A percentile compares a stretch with the other conserved stretches of the same genome.
Evolutionary conservation across 2,888 invertebrate genomes (phyloP).

Genomic region (Lycocerus yunnanus): DNA sequence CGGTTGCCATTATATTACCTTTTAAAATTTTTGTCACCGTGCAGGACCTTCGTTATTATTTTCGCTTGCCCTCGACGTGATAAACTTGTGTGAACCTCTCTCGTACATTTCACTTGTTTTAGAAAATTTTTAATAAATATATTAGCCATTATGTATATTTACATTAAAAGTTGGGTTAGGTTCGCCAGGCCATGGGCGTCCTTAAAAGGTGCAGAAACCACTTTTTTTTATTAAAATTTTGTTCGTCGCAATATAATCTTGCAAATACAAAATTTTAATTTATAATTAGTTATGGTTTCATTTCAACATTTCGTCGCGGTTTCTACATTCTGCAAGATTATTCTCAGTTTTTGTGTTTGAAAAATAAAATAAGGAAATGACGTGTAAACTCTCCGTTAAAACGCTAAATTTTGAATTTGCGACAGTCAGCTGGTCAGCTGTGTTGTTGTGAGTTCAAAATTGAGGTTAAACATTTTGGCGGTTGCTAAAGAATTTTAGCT

Average conservation of each 20-base stretch:
- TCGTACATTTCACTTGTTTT: not conserved
- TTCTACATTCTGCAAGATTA: too few relatives aligned
- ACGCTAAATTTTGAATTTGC: not conserved
- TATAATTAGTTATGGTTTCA: too few relatives aligned
- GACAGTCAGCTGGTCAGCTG: not conserved
- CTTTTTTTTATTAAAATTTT: too few relatives aligned
- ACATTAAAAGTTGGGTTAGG: not conserved
- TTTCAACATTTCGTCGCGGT: too few relatives aligned
- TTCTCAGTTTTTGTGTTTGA: too few relatives aligned
- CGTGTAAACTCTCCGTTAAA: not conserved
- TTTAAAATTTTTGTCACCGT: slow-evolving; percentile 3
- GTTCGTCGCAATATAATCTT: too few relatives aligned
- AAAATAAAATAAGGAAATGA: not conserved
- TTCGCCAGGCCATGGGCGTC: not conserved
- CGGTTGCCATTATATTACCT: not conserved
- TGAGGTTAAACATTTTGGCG: not conserved
- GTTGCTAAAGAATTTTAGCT: not conserved
- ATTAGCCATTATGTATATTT: slow-evolving; percentile 16
- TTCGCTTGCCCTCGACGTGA: not conserved
- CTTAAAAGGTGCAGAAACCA: too few relatives aligned
- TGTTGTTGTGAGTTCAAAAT: not conserved
- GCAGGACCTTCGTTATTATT: not conserved
- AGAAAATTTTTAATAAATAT: not conserved
- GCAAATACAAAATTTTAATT: too few relatives aligned
- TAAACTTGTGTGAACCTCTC: not conserved